Conservation (phyloP, 2,113 vertebrate species). For the Laticauda colubrina region DNA sequence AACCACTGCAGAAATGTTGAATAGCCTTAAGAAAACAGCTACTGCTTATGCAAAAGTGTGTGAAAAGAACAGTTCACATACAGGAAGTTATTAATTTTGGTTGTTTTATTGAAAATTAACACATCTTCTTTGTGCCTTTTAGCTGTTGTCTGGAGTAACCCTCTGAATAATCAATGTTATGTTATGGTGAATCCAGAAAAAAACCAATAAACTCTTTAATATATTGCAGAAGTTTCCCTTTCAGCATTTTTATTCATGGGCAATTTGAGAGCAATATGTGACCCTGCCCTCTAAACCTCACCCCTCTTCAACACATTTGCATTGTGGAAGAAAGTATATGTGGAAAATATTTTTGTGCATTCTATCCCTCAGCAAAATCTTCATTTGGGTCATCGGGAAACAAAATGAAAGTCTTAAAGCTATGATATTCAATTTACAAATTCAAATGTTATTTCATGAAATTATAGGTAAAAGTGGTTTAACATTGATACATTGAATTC, state of each 20-base stretch:
- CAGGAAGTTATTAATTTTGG: not conserved
- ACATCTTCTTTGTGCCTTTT: not conserved
- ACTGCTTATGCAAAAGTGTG: not conserved
- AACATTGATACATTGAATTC: not conserved
- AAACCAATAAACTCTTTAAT: not conserved
- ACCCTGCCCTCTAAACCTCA: not conserved
- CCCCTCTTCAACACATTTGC: not conserved
- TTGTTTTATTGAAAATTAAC: not conserved
- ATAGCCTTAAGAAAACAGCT: not conserved
- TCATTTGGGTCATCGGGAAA: not conserved
- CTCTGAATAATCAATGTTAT: not conserved
- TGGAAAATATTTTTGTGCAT: not conserved
- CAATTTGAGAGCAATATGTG: not conserved
- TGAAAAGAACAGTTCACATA: not conserved
- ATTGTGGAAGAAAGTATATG: not conserved
- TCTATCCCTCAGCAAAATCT: not conserved
- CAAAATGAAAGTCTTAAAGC: not conserved
- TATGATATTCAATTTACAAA: not conserved
- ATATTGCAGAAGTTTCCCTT: not conserved
- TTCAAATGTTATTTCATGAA: not conserved
- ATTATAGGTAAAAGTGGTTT: not conserved
- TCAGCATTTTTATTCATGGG: not conserved
- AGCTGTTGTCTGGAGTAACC: not conserved
- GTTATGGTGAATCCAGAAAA: not conserved
- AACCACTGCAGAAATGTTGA: not conserved